A percentile compares a stretch with the other conserved stretches of the same genome.
These are phyloP conservation scores for Orchesella flavescens DNA, from an alignment of 2,888 invertebrate genomes.

Conservation along the genomic window DNA sequence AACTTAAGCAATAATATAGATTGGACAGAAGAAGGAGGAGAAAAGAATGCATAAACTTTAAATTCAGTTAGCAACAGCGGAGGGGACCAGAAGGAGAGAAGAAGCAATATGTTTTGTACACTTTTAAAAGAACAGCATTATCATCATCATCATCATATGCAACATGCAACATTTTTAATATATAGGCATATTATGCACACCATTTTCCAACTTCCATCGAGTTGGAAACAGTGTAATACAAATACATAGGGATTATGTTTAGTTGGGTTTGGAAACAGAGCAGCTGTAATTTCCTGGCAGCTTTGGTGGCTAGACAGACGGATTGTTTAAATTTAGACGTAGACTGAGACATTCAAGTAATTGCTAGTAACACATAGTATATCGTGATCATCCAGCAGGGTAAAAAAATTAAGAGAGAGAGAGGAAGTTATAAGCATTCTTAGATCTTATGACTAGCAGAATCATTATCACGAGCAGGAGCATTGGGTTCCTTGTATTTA, in stretches of 20 bases:
- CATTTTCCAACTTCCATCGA: background rate
- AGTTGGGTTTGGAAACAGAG: conserved; percentile 4
- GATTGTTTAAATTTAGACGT: conserved; percentile 54
- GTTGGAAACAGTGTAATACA: no score
- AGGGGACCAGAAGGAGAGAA: background rate
- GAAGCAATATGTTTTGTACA: background rate
- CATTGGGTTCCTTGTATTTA: background rate
- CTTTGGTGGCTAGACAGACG: conserved; percentile 49
- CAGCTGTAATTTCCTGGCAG: conserved; percentile 60
- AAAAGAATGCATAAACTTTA: background rate
- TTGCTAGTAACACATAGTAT: background rate
- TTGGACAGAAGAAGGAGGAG: background rate
- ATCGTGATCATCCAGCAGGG: background rate
- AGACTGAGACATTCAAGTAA: conserved; percentile 17
- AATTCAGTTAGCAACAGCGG: background rate
- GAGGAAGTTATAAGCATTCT: background rate
- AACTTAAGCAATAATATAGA: background rate
- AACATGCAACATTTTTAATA: background rate
- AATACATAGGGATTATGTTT: conserved; percentile 25
- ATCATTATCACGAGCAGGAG: background rate
- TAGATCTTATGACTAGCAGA: no score
- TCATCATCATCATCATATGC: background rate
- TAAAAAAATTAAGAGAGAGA: background rate
- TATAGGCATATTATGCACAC: background rate
- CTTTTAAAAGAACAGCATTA: background rate